Conservation (phyloP, 35 echinoderm and acorn worm genomes). For the Lytechinus variegatus region DNA sequence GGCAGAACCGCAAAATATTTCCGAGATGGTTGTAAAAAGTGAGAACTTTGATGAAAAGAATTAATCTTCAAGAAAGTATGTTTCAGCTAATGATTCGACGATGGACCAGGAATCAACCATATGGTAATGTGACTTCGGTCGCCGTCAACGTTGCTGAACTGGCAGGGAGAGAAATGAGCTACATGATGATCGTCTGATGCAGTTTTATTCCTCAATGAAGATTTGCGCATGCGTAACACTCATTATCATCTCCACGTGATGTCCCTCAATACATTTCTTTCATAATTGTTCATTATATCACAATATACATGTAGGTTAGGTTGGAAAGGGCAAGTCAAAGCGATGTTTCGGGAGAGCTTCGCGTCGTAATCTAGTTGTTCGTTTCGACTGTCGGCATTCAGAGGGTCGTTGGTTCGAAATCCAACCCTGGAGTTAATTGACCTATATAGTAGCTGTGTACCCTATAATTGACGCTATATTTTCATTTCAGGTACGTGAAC, state of each 20-base stretch:
- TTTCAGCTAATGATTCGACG: not conserved
- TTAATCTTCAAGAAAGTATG: not conserved
- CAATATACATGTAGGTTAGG: not conserved
- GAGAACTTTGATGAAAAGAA: not conserved
- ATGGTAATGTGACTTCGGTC: not conserved
- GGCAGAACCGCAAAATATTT: not conserved
- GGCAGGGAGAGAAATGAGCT: not conserved
- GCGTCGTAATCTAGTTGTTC: no score
- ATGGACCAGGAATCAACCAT: conserved; percentile 32
- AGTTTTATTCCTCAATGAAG: not conserved
- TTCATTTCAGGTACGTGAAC: no score
- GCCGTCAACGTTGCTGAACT: conserved; percentile 28
- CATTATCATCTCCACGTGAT: conserved; percentile 31
- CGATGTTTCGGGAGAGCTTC: no score
- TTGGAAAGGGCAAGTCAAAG: no score
- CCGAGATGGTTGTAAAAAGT: not conserved
- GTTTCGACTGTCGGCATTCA: no score
- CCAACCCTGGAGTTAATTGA: no score
- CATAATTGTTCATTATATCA: not conserved
- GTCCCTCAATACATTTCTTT: not conserved
- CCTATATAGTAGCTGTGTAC: no score
- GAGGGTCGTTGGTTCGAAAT: no score
- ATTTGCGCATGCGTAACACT: not conserved
- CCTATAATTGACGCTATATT: no score
- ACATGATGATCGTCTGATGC: not conserved